Evolutionary conservation across 2,113 vertebrate genomes (phyloP).

Genomic region (Noctilio leporinus): DNA sequence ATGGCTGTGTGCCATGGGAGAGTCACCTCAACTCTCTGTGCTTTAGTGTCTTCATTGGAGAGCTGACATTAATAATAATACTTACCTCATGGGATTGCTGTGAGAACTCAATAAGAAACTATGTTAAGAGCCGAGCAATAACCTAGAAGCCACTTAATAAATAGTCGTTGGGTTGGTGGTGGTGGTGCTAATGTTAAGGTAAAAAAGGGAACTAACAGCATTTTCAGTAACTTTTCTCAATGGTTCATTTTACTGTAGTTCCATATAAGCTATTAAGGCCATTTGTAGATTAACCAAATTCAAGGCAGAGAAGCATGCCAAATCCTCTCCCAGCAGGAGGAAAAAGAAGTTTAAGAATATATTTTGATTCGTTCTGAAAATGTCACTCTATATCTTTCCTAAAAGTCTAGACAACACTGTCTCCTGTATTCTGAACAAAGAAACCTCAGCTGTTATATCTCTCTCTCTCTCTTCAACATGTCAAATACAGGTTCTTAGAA

Average conservation of each 20-base stretch:
- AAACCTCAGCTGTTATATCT: constrained; percentile 48
- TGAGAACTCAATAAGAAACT: not conserved
- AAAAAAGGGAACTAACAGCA: not conserved
- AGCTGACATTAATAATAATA: not conserved
- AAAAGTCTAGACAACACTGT: constrained; percentile 67
- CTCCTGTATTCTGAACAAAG: constrained; percentile 62
- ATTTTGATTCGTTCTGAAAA: constrained; percentile 72
- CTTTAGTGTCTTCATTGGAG: not conserved
- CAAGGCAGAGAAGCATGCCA: constrained; percentile 54
- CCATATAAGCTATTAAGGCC: constrained; percentile 30
- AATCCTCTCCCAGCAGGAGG: constrained; percentile 35
- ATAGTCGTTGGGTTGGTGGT: not conserved
- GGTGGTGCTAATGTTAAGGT: not conserved
- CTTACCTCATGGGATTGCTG: not conserved
- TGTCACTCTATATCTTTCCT: constrained; percentile 64
- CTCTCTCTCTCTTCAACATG: constrained; percentile 54
- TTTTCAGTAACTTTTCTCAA: constrained; percentile 44
- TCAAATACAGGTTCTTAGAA: constrained; percentile 53
- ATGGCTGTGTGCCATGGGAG: not conserved
- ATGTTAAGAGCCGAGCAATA: not conserved
- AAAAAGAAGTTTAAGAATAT: constrained; percentile 57
- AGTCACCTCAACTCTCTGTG: not conserved
- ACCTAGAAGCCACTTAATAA: not conserved
- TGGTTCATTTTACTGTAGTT: constrained; percentile 41
- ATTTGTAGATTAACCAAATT: constrained; percentile 52